A percentile compares a stretch with the other conserved stretches of the same genome.
Conservation (phyloP, 2,797 vertebrate species). For the Mionectes olivaceus region DNA sequence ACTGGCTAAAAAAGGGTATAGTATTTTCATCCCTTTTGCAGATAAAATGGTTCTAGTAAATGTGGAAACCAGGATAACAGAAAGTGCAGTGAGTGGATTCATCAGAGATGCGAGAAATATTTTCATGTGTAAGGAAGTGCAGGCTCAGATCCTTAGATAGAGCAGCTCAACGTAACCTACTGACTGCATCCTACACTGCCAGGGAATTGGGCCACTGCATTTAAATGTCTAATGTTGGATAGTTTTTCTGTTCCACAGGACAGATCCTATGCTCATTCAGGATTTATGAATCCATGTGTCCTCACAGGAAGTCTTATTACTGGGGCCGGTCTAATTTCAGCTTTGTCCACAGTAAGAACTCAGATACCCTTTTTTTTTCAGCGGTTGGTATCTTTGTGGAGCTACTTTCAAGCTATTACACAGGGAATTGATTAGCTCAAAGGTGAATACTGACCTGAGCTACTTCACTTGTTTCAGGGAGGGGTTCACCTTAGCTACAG, state of each 20-base stretch:
- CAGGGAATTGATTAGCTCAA: neutral
- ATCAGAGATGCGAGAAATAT: neutral
- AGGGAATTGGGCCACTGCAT: neutral
- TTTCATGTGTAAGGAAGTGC: accelerated
- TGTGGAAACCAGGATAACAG: neutral
- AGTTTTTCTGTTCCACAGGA: neutral
- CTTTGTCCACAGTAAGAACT: neutral
- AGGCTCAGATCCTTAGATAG: neutral
- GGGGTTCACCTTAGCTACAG: neutral
- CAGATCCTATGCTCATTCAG: neutral
- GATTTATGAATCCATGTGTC: neutral
- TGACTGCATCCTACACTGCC: neutral
- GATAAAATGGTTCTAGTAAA: neutral
- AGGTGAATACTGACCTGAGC: neutral
- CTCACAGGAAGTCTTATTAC: neutral
- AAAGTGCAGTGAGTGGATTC: neutral
- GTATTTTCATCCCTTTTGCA: neutral
- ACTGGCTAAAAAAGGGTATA: neutral
- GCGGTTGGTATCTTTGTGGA: neutral
- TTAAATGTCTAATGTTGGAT: neutral
- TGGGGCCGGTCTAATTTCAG: neutral
- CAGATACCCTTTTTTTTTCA: neutral
- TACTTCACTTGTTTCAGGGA: neutral
- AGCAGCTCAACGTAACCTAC: neutral
- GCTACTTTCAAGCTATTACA: neutral